phyloP scores from a whole-genome alignment of 2,888 invertebrate species.

The Sesia bembeciformis region DNA sequence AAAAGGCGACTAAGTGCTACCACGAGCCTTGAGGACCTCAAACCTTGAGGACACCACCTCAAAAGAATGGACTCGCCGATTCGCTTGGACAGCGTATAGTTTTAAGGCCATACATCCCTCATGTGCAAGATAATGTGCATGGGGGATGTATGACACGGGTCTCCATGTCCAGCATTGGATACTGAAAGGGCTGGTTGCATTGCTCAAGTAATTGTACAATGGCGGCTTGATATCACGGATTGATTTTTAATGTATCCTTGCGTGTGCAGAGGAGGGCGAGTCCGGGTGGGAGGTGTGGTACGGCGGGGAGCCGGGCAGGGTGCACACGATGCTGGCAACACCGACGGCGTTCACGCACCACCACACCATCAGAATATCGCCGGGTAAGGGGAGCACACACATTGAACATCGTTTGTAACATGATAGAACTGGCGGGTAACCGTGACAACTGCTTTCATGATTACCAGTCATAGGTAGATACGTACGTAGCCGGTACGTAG shows the following conservation, averaged over 20 bases:
- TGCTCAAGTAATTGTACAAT: neutral
- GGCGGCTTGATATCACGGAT: neutral
- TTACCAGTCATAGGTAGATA: neutral
- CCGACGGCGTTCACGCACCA: conserved; percentile 39
- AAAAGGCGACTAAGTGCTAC: too few relatives aligned
- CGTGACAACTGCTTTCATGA: neutral
- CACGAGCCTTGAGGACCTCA: too few relatives aligned
- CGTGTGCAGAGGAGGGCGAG: conserved; percentile 60
- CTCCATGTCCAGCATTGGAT: too few relatives aligned
- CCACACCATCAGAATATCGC: conserved; percentile 26
- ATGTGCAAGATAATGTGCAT: too few relatives aligned
- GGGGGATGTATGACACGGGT: too few relatives aligned
- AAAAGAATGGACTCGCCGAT: too few relatives aligned
- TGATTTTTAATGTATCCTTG: neutral
- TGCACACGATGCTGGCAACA: conserved; percentile 53
- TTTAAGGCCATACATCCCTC: too few relatives aligned
- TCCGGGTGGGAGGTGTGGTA: conserved; percentile 82
- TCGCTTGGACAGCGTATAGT: too few relatives aligned
- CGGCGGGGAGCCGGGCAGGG: conserved; percentile 66
- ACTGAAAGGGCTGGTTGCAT: neutral
- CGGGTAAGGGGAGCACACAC: too few relatives aligned
- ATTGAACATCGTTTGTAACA: too few relatives aligned
- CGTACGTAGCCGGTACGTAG: too few relatives aligned
- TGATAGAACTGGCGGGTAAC: neutral
- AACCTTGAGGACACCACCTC: too few relatives aligned